Evolutionary conservation across 2,888 invertebrate genomes (phyloP).

Genomic region (Eristalinus aeneus): DNA sequence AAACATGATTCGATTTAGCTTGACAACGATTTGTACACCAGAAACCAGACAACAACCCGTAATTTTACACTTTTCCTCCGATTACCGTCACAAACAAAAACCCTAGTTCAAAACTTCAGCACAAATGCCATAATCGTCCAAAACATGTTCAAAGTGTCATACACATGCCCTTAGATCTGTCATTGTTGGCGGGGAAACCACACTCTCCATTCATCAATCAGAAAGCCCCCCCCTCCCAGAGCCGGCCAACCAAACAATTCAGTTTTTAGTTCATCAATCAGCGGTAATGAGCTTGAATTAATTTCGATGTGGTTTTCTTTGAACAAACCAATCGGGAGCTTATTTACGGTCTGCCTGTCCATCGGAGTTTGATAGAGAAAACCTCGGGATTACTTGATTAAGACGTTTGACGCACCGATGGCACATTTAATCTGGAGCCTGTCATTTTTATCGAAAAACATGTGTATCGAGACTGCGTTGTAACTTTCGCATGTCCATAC

Average conservation of each 20-base stretch:
- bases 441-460: not conserved
- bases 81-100: not conserved
- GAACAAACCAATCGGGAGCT: not conserved
- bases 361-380: not conserved
- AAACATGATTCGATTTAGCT: no score
- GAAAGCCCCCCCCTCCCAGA: not conserved
- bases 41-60: no score
- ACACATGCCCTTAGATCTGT: not conserved
- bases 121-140: no score
- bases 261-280: conserved; percentile 4
- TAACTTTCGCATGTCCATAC: not conserved
- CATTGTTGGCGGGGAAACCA: not conserved
- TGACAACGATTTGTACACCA: no score
- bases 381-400: not conserved
- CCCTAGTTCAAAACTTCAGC: no score
- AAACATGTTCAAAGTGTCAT: no score
- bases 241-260: not conserved
- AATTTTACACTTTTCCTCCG: not conserved
- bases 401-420: not conserved
- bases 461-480: not conserved
- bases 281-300: not conserved
- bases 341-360: not conserved
- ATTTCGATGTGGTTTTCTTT: not conserved
- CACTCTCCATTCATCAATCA: not conserved
- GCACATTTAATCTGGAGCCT: not conserved